Conservation (phyloP, 1,140 invertebrate species). For the Cepaea nemoralis region DNA sequence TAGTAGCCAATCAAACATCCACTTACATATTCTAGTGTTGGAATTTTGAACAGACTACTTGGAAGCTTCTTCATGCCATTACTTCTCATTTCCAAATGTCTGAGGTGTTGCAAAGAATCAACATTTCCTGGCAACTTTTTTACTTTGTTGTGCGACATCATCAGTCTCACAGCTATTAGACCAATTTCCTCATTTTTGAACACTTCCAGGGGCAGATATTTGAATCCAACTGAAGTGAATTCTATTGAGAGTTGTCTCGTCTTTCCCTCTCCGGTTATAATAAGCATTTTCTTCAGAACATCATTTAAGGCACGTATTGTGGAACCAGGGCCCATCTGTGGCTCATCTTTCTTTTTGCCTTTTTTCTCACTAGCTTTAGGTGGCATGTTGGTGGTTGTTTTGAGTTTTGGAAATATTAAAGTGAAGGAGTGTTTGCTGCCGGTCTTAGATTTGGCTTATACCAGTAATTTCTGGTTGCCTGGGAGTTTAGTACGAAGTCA, state of each 20-base stretch:
- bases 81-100: slow-evolving; percentile 57
- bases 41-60: slow-evolving; percentile 53
- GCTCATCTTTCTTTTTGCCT: slow-evolving; percentile 62
- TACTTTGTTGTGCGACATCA: slow-evolving; percentile 62
- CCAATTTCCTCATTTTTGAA: slow-evolving; percentile 68
- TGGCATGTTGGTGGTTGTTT: slow-evolving; percentile 25
- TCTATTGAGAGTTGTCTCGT: slow-evolving; percentile 49
- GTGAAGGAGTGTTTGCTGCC: no score
- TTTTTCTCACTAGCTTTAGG: slow-evolving; percentile 58
- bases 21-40: slow-evolving; percentile 32
- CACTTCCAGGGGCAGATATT: slow-evolving; percentile 63
- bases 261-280: slow-evolving; percentile 48
- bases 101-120: slow-evolving; percentile 55
- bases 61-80: slow-evolving; percentile 61
- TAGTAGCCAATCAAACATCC: no score
- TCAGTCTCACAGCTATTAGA: slow-evolving; percentile 52
- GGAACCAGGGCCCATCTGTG: slow-evolving; percentile 66
- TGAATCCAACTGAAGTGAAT: slow-evolving; percentile 60
- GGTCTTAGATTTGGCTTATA: no score
- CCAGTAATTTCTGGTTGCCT: no score
- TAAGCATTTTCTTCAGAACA: slow-evolving; percentile 55
- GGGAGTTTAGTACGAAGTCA: no score
- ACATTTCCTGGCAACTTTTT: slow-evolving; percentile 66
- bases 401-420: no score
- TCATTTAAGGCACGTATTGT: slow-evolving; percentile 64